Evolutionary conservation across 1,140 invertebrate species (phyloP).

Genomic region (Drosophila carrolli): DNA sequence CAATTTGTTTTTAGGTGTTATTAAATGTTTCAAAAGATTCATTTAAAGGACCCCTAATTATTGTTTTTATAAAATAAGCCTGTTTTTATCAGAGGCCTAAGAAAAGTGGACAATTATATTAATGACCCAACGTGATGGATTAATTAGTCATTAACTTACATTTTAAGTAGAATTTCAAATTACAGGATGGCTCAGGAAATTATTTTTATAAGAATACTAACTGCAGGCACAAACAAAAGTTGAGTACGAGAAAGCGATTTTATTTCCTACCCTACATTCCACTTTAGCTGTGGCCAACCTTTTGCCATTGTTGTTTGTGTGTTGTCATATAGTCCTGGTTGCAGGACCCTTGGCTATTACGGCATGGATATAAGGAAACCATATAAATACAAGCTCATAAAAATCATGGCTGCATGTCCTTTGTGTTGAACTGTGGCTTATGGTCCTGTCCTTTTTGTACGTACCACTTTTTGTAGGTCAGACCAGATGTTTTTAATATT

Average conservation of each 20-base stretch:
- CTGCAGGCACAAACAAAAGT: background rate
- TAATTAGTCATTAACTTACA: slow-evolving; percentile 40
- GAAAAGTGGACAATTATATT: slow-evolving; percentile 62
- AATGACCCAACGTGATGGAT: slow-evolving; percentile 58
- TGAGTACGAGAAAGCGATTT: slow-evolving; percentile 59
- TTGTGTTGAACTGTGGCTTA: slow-evolving; percentile 37
- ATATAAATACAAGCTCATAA: slow-evolving; percentile 80
- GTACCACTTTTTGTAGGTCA: slow-evolving; percentile 25
- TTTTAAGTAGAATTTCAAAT: background rate
- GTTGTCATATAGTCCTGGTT: slow-evolving; percentile 15
- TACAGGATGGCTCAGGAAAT: background rate
- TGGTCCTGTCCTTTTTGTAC: slow-evolving; percentile 22
- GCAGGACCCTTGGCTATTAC: slow-evolving; percentile 31
- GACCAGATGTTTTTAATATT: slow-evolving; percentile 48
- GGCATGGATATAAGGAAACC: slow-evolving; percentile 71
- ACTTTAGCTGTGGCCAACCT: slow-evolving; percentile 26
- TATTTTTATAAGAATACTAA: slow-evolving; percentile 1
- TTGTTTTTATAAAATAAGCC: background rate
- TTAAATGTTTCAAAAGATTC: slow-evolving; percentile 26
- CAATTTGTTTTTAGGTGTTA: slow-evolving; percentile 28
- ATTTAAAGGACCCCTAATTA: slow-evolving; percentile 5
- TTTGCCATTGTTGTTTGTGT: slow-evolving; percentile 15
- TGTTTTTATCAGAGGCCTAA: background rate
- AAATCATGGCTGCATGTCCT: slow-evolving; percentile 74
- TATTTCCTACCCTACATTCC: slow-evolving; percentile 61